These are phyloP conservation scores for Linepithema humile DNA, from an alignment of 1,140 invertebrate species.

Conservation along the genomic window DNA sequence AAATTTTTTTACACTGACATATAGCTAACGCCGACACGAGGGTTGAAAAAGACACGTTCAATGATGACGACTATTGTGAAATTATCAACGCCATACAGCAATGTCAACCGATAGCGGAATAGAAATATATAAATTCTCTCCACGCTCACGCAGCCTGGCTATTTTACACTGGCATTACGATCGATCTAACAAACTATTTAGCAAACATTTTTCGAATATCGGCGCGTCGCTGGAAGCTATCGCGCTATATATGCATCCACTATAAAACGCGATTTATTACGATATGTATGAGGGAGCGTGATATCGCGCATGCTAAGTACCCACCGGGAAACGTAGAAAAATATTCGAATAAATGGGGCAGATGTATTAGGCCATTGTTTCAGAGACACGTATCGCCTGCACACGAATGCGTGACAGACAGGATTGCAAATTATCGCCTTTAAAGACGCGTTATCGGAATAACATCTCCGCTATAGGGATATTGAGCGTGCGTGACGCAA, in stretches of 20 bases:
- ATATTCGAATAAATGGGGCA: slow-evolving; percentile 45
- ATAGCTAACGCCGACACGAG: background rate
- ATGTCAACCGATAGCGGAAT: background rate
- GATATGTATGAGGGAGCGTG: background rate
- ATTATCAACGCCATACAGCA: slow-evolving; percentile 18
- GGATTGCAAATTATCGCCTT: slow-evolving; percentile 54
- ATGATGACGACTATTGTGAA: background rate
- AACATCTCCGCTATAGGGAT: slow-evolving; percentile 28
- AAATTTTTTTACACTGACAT: background rate
- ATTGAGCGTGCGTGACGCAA: slow-evolving; percentile 35
- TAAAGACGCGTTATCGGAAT: slow-evolving; percentile 58
- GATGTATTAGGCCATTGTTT: slow-evolving; percentile 69
- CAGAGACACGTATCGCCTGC: slow-evolving; percentile 42
- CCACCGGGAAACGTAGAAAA: slow-evolving; percentile 52
- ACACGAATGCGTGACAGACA: background rate
- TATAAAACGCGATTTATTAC: slow-evolving; percentile 61
- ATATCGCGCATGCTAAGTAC: slow-evolving; percentile 57
- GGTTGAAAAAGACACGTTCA: background rate
- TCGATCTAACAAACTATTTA: slow-evolving; percentile 57
- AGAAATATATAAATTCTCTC: slow-evolving; percentile 15
- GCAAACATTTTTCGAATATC: slow-evolving; percentile 58
- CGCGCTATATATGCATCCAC: background rate
- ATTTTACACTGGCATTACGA: slow-evolving; percentile 9
- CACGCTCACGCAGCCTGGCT: background rate
- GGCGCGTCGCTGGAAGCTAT: slow-evolving; percentile 35